Evolutionary conservation across 2,113 vertebrate genomes (phyloP).

Genomic region (Rhinogobius similis): DNA sequence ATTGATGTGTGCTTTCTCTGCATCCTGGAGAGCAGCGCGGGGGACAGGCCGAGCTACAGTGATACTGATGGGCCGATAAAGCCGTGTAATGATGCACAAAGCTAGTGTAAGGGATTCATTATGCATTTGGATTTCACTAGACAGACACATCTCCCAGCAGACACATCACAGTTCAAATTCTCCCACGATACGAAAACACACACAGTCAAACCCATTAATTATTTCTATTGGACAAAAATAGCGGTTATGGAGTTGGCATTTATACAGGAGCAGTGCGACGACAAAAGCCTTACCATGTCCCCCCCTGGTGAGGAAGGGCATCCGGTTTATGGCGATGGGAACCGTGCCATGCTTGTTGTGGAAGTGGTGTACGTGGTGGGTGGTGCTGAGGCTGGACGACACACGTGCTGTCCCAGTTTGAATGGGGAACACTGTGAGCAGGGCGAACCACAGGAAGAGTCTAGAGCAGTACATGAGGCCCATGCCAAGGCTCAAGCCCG

Average conservation of each 20-base stretch:
- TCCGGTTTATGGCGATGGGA: slow-evolving; percentile 94
- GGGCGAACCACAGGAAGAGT: slow-evolving; percentile 71
- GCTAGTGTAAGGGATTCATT: slow-evolving; percentile 42
- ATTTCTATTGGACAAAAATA: slow-evolving; percentile 5
- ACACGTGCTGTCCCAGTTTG: slow-evolving; percentile 85
- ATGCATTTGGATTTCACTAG: slow-evolving; percentile 18
- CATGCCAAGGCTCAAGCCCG: slow-evolving; percentile 66
- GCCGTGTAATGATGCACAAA: slow-evolving; percentile 46
- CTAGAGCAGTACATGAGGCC: slow-evolving; percentile 75
- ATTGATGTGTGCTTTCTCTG: slow-evolving; percentile 31
- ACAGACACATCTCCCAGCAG: slow-evolving; percentile 9
- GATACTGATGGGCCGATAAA: slow-evolving; percentile 49
- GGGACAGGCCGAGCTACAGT: slow-evolving; percentile 35
- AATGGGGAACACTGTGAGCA: slow-evolving; percentile 75
- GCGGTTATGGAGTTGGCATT: slow-evolving; percentile 8
- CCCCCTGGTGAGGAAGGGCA: slow-evolving; percentile 91
- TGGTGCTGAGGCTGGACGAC: slow-evolving; percentile 93
- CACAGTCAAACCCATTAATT: slow-evolving; percentile 2
- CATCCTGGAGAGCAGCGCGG: slow-evolving; percentile 26
- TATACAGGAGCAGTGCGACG: not conserved
- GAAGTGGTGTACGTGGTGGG: slow-evolving; percentile 96
- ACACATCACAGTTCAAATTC: not conserved
- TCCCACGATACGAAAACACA: not conserved
- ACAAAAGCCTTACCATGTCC: slow-evolving; percentile 86
- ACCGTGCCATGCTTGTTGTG: slow-evolving; percentile 92